Conservation (phyloP, 2,797 vertebrate genomes). For the Myotis daubentonii region DNA sequence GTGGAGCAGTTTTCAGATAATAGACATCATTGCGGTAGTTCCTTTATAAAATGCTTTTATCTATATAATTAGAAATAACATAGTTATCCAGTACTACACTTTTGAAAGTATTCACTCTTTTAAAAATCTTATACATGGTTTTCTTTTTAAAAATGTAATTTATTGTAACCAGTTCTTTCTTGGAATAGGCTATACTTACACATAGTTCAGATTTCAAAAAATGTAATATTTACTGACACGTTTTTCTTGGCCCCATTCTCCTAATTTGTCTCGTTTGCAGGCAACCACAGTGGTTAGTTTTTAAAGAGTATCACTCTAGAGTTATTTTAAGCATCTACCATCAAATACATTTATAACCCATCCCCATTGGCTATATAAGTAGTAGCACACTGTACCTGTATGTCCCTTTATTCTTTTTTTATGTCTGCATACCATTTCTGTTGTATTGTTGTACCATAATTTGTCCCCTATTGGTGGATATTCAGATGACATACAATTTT, state of each 20-base stretch:
- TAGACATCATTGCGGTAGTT: background rate
- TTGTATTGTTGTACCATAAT: background rate
- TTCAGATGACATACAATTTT: background rate
- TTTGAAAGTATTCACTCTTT: slow-evolving; percentile 16
- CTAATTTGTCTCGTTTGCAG: background rate
- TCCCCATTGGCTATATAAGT: background rate
- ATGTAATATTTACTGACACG: background rate
- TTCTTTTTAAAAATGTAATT: background rate
- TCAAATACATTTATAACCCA: background rate
- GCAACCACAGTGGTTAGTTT: background rate
- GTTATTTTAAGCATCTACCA: background rate
- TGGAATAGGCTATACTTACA: background rate
- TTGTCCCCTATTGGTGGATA: background rate
- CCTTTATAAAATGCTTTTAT: background rate
- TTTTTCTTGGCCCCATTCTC: background rate
- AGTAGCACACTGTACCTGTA: background rate
- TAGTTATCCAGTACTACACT: background rate
- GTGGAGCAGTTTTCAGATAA: background rate
- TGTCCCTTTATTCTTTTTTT: background rate
- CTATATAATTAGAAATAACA: background rate
- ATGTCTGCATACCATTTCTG: background rate
- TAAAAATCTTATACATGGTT: background rate
- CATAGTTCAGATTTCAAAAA: background rate
- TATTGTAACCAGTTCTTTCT: background rate
- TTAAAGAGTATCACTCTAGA: background rate